These are phyloP conservation scores for Anas platyrhynchos DNA, from an alignment of 2,113 vertebrate genomes.

Conservation along the genomic window DNA sequence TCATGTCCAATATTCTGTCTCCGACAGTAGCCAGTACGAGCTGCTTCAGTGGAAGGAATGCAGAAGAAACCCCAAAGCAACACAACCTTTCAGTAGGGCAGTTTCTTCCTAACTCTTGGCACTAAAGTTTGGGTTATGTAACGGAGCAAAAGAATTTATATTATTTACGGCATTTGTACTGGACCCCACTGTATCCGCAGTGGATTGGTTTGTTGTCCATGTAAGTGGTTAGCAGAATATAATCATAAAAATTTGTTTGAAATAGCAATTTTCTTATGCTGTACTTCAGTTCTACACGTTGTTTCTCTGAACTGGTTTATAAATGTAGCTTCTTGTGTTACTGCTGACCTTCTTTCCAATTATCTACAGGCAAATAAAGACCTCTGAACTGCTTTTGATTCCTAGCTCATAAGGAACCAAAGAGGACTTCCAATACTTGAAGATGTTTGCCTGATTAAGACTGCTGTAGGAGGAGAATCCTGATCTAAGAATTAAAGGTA, in stretches of 20 bases:
- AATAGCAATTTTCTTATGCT: background rate
- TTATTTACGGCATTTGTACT: background rate
- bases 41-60: background rate
- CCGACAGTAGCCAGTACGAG: background rate
- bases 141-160: accelerated
- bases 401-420: background rate
- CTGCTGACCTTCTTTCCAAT: background rate
- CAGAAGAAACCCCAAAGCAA: background rate
- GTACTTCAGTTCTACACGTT: background rate
- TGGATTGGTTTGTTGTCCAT: background rate
- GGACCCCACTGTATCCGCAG: background rate
- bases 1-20: background rate
- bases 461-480: background rate
- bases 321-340: background rate
- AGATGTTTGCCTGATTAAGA: background rate
- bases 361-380: conserved; percentile 1
- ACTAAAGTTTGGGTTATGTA: background rate
- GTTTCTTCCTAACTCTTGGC: background rate
- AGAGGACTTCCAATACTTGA: background rate
- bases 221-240: background rate
- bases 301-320: background rate
- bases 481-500: conserved; percentile 4
- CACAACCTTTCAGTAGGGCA: background rate
- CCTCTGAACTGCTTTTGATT: background rate
- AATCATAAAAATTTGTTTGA: background rate